Conservation (phyloP, 2,113 vertebrate species). For the Pseudorectes ferrugineus region DNA sequence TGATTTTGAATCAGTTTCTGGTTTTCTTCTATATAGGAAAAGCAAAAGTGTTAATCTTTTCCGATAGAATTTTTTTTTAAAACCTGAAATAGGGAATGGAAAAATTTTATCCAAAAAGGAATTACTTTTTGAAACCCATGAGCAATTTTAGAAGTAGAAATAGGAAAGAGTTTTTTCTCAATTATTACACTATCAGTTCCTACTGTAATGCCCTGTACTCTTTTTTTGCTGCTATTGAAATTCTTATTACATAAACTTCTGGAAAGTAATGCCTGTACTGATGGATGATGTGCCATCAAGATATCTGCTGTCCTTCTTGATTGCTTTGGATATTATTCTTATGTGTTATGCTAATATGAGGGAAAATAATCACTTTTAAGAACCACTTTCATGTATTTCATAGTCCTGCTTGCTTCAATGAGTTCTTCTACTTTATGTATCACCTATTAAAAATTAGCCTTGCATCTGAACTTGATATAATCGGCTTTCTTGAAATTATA, state of each 20-base stretch:
- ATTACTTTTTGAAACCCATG: not conserved
- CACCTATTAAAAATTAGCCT: not conserved
- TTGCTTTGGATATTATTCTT: not conserved
- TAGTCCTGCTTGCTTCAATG: not conserved
- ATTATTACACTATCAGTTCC: not conserved
- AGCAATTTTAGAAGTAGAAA: not conserved
- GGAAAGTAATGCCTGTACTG: not conserved
- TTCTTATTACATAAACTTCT: not conserved
- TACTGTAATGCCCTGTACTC: not conserved
- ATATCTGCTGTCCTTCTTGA: not conserved
- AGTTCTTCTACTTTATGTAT: not conserved
- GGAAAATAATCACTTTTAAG: not conserved
- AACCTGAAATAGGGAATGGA: not conserved
- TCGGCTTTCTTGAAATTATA: not conserved
- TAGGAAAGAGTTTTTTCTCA: not conserved
- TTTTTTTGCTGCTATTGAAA: not conserved
- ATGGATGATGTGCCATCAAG: not conserved
- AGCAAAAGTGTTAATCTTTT: not conserved
- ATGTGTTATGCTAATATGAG: not conserved
- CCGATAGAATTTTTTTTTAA: not conserved
- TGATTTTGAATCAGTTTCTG: no score
- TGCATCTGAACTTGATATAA: not conserved
- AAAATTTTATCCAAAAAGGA: not conserved
- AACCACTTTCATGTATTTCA: not conserved
- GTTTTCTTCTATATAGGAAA: not conserved